phyloP scores from a whole-genome alignment of 30 jellyfish, hydroid and myxozoan genomes.

The Chironex yamaguchii region DNA sequence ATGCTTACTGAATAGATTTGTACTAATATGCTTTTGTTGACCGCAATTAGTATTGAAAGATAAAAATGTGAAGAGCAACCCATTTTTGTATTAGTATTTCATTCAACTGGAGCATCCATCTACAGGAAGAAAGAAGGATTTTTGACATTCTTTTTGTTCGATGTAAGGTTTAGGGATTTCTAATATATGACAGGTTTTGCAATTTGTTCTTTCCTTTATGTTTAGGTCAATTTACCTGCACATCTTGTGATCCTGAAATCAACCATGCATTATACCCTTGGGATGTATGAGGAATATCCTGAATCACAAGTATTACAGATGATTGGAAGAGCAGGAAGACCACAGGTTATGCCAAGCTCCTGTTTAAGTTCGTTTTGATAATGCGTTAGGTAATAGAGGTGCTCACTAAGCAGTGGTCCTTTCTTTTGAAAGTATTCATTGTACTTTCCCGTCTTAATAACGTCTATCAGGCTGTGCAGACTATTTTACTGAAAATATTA shows the following conservation, averaged over 20 bases:
- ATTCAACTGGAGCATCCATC: too few relatives aligned
- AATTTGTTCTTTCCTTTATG: neutral
- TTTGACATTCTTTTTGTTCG: too few relatives aligned
- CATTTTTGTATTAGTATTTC: too few relatives aligned
- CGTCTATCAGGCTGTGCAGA: neutral
- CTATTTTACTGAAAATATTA: neutral
- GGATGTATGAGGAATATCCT: constrained; percentile 88
- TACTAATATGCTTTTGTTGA: too few relatives aligned
- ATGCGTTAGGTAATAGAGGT: neutral
- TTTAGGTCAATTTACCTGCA: constrained; percentile 98
- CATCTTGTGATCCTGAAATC: constrained; percentile 97
- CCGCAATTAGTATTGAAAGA: too few relatives aligned
- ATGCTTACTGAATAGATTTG: too few relatives aligned
- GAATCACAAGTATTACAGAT: constrained; percentile 97
- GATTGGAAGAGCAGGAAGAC: constrained; percentile 99
- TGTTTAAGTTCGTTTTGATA: neutral
- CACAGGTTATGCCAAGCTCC: constrained; percentile 79
- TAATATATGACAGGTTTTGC: too few relatives aligned
- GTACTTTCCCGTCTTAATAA: neutral
- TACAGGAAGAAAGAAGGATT: too few relatives aligned
- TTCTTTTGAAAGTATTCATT: neutral
- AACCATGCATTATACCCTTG: constrained; percentile 94
- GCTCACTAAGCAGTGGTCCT: too few relatives aligned
- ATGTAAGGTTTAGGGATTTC: too few relatives aligned
- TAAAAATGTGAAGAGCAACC: too few relatives aligned